These are phyloP conservation scores for Oceanodroma tethys DNA, from an alignment of 2,113 vertebrate genomes.

Conservation along the genomic window DNA sequence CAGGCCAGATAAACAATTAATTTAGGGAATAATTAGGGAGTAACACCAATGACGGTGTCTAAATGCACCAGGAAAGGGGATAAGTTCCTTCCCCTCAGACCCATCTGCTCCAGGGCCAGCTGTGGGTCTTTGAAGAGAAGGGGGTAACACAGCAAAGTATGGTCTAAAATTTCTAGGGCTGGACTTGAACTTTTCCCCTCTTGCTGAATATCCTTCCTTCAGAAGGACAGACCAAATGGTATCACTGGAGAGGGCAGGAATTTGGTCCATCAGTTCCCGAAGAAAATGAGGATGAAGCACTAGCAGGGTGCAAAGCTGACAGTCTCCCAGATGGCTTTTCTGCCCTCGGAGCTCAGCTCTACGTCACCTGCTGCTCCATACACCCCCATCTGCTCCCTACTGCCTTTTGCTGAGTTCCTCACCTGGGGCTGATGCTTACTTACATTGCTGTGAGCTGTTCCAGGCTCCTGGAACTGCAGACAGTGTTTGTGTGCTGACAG, in stretches of 20 bases:
- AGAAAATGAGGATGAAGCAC: background rate
- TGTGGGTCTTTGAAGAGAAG: background rate
- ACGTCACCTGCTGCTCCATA: background rate
- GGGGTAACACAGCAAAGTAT: background rate
- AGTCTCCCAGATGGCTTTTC: background rate
- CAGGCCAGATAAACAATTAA: background rate
- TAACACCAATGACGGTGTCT: background rate
- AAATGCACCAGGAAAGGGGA: background rate
- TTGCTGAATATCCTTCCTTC: background rate
- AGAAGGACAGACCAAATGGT: background rate
- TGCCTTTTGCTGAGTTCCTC: background rate
- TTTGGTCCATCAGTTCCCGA: background rate
- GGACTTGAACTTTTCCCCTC: background rate
- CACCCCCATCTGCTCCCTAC: background rate
- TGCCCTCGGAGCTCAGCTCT: background rate
- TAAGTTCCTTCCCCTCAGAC: background rate
- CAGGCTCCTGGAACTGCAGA: background rate
- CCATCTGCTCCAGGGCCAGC: background rate
- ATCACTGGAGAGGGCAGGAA: background rate
- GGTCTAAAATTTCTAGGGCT: background rate
- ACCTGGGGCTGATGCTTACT: background rate
- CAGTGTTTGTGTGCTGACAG: background rate
- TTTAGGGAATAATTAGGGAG: background rate
- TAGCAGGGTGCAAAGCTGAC: background rate
- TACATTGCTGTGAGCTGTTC: fast-evolving